Base-by-base conservation (phyloP, 2,113 vertebrate genomes). In the Emydura subglobosa region DNA sequence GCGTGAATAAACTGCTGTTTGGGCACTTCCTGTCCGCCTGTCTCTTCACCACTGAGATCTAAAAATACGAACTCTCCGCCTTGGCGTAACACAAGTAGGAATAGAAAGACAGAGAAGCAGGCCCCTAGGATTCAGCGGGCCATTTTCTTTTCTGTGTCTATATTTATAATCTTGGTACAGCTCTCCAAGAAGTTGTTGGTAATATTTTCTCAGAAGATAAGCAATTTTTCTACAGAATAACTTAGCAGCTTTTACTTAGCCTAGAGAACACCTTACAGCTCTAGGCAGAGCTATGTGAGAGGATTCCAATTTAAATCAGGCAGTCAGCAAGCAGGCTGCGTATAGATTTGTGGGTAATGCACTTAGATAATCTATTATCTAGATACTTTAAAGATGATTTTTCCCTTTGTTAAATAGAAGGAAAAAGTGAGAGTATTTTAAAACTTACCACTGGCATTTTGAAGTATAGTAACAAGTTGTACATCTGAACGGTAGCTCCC, bases 301-400 rank as follows among this genome's bases (percentile, higher is more conserved):
- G 92, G 83, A 79, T 0, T 83, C 57, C 79, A 88, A 72, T 61
- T 96, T 92, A 83, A 94, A 83, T 87, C 89, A 95, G 82, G 65
- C 79, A 83, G 47, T 79, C 92, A 93, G 94, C 79, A 93, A 65
- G 65, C 86, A 91, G 92, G 86, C 84, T 95, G 27, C 2, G 4
- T n/a, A 85, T 2, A 16, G 88, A 85, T 80, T 94, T 94, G 89
- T 94, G 90, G 89, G 81, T 72, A 29, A 80, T 74, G 54, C 84
- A 44, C 27, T 90, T 79, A 90, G 13, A 68, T 91, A 96, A 97
- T 47, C 82, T 25, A 79, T 34, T 93, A 91, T 53, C 92, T 91
- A 97, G 96, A 91, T 83, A 88, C 87, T 95, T 81, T 82, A 76
- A 87, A 92, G 86, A 79, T 13, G 39, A 39, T 39, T 93, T 90